Evolutionary conservation across 2,797 vertebrate species (phyloP), one percentile per base, ranked within the genome.

Genomic region (Hoplostethus atlanticus): DNA sequence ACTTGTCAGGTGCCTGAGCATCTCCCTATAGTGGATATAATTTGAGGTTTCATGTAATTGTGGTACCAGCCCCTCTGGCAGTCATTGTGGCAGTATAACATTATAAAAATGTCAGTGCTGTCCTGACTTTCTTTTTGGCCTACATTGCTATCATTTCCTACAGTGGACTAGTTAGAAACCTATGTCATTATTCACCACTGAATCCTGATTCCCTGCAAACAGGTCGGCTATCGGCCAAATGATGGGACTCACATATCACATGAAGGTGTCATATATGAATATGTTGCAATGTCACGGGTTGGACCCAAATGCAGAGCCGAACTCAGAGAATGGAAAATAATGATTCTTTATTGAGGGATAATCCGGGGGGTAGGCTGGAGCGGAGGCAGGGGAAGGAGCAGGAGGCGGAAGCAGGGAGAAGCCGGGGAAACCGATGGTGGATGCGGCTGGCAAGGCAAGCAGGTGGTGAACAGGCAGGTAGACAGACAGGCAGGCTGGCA

Each of bases 81-180:
- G 52, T 79, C 67, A 80, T 63, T 68, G 58, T 75, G 63, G 71
- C 73, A 58, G 64, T 34, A 57, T 56, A 63, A 55, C n/a, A 60
- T 60, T 64, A 78, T 76, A 71, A 79, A 84, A 87, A 76, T 86
- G 76, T 81, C 84, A 80, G 52, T 12, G 67, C 52, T 64, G 60
- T 71, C 74, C 67, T 78, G 74, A 72, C 71, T 71, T 57, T 40
- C 48, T 74, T 68, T 69, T 78, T 61, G 57, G 57, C 65, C 70
- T 38, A 52, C 72, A 58, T 57, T 73, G 54, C 60, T 38, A 60
- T 44, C 30, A 50, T 75, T 70, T 80, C 25, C 70, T 60, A 63
- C 77, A 78, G 42, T 36, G 25, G 60, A 69, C 42, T 47, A n/a
- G 42, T 74, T 64, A 68, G 66, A 75, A 79, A 77, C 72, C 48